Conservation (phyloP, 1,140 invertebrate genomes). For the Drosophila serrata region DNA sequence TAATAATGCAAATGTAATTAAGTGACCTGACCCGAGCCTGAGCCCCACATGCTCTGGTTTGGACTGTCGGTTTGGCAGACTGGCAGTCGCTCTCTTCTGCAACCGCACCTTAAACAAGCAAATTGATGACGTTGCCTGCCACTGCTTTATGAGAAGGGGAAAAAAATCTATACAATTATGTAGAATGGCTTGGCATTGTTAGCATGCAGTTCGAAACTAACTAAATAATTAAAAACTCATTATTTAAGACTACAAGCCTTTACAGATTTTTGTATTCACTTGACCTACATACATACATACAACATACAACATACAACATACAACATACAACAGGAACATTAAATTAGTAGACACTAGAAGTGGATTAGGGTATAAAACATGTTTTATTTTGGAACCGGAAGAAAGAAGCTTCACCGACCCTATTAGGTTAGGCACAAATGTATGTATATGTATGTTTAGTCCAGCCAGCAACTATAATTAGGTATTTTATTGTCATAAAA, state of each 20-base stretch:
- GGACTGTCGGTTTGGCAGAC: background rate
- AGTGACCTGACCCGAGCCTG: constrained; percentile 50
- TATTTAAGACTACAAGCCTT: background rate
- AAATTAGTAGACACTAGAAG: background rate
- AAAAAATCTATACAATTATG: constrained; percentile 4
- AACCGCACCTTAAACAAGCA: constrained; percentile 38
- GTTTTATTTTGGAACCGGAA: no score
- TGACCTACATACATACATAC: constrained; percentile 5
- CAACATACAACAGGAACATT: background rate
- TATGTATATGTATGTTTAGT: background rate
- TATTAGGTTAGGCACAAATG: background rate
- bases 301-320: no score
- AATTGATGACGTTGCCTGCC: constrained; percentile 16
- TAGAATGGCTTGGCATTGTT: constrained; percentile 3
- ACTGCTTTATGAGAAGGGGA: no score
- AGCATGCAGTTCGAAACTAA: background rate
- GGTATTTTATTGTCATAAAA: background rate
- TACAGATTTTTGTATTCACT: background rate
- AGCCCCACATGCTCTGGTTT: background rate
- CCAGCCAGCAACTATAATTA: background rate
- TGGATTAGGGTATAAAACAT: background rate
- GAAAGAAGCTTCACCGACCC: no score
- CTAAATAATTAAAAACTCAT: background rate
- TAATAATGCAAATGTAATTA: constrained; percentile 84
- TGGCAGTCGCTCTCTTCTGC: background rate